Percentiles rank a stretch among this genome's conserved stretches.
Evolutionary conservation across 2,888 invertebrate species (phyloP).

Genomic region (Drosophila quinaria): DNA sequence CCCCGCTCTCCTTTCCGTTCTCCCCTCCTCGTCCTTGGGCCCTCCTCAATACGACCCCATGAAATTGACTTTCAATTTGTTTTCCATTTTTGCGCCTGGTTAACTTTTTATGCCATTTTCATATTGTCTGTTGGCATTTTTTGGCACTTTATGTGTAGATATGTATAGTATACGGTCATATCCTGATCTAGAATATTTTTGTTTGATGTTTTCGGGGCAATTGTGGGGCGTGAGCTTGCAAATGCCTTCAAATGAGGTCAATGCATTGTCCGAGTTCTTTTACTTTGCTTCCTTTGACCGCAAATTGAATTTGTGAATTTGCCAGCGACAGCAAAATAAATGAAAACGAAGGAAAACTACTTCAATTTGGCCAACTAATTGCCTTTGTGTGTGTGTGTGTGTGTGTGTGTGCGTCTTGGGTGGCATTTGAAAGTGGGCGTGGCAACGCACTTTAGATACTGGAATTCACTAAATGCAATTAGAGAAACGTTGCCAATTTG

Average conservation of each 20-base stretch:
- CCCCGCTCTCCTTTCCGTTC: background rate
- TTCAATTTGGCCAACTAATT: slow-evolving; percentile 50
- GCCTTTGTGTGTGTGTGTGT: slow-evolving; percentile 5
- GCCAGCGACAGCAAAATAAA: slow-evolving; percentile 15
- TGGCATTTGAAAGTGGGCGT: slow-evolving; percentile 38
- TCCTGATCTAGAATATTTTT: slow-evolving; percentile 14
- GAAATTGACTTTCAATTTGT: slow-evolving; percentile 78
- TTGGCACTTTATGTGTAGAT: slow-evolving; percentile 21
- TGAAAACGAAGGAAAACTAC: slow-evolving; percentile 25
- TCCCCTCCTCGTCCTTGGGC: background rate
- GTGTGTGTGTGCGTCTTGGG: slow-evolving; percentile 22
- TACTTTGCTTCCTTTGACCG: slow-evolving; percentile 22
- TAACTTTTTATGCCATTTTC: slow-evolving; percentile 63
- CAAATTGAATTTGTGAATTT: slow-evolving; percentile 38
- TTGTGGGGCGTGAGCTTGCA: slow-evolving; percentile 15
- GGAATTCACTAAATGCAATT: slow-evolving; percentile 63
- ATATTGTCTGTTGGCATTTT: slow-evolving; percentile 37
- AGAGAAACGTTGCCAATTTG: slow-evolving; percentile 34
- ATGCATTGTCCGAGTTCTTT: slow-evolving; percentile 35
- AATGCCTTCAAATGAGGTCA: slow-evolving; percentile 49
- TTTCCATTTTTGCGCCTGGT: slow-evolving; percentile 64
- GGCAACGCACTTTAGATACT: slow-evolving; percentile 21
- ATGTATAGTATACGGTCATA: slow-evolving; percentile 2
- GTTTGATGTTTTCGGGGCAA: slow-evolving; percentile 38
- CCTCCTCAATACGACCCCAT: slow-evolving; percentile 19